These are phyloP conservation scores for Phymatocera aterrima DNA, from an alignment of 2,888 invertebrate genomes.

Conservation along the genomic window DNA sequence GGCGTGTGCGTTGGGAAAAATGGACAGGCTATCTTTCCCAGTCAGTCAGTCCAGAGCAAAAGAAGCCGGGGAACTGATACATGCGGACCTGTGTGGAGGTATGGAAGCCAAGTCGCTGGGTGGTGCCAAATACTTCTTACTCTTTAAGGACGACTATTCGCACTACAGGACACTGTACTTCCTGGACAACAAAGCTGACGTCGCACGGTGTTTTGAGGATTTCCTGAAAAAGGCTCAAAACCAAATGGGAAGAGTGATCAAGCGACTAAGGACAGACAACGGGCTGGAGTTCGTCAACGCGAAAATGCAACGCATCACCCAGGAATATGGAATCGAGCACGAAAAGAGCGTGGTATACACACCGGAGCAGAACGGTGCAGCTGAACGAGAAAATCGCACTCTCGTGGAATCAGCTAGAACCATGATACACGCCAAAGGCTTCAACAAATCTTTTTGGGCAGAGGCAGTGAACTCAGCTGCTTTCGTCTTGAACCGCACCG, in stretches of 20 bases:
- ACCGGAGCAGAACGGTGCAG: slow-evolving; percentile 54
- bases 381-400: slow-evolving; percentile 62
- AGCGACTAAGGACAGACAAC: slow-evolving; percentile 51
- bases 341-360: slow-evolving; percentile 49
- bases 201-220: slow-evolving; percentile 28
- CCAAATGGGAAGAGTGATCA: slow-evolving; percentile 37
- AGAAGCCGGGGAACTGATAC: slow-evolving; percentile 44
- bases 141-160: slow-evolving; percentile 50
- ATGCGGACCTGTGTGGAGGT: slow-evolving; percentile 50
- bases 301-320: slow-evolving; percentile 42
- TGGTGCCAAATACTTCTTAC: slow-evolving; percentile 49
- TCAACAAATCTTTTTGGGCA: slow-evolving; percentile 65
- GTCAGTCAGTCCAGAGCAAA: slow-evolving; percentile 16
- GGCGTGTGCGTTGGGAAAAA: slow-evolving; percentile 49
- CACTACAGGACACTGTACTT: slow-evolving; percentile 48
- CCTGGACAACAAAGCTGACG: slow-evolving; percentile 46
- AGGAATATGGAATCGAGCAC: slow-evolving; percentile 49
- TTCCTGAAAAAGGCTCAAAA: slow-evolving; percentile 38
- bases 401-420: slow-evolving; percentile 58
- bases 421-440: slow-evolving; percentile 51
- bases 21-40: slow-evolving; percentile 38
- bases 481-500: slow-evolving; percentile 65
- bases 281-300: slow-evolving; percentile 51
- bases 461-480: slow-evolving; percentile 68
- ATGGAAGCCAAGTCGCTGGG: slow-evolving; percentile 48